phyloP scores from a whole-genome alignment of 2,797 vertebrate genomes.

The Phataginus tricuspis region DNA sequence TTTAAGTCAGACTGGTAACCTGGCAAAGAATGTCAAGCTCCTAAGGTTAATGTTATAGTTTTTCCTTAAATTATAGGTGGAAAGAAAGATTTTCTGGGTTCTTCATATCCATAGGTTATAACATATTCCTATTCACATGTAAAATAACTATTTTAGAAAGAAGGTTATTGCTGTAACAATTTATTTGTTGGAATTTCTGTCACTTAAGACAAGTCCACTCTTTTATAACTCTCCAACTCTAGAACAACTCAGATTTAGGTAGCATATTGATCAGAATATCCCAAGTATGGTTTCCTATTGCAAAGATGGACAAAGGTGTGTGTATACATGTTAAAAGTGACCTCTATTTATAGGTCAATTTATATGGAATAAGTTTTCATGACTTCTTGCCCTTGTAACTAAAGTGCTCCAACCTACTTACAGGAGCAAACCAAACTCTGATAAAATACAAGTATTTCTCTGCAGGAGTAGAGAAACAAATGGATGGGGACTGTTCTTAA shows the following conservation, averaged over 20 bases:
- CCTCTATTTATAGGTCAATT: not conserved
- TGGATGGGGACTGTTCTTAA: not conserved
- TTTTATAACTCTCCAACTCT: not conserved
- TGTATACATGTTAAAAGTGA: not conserved
- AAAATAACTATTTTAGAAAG: not conserved
- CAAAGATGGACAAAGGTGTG: not conserved
- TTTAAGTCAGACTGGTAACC: not conserved
- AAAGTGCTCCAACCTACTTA: not conserved
- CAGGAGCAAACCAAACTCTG: not conserved
- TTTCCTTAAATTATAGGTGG: not conserved
- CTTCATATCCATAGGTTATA: not conserved
- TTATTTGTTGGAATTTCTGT: constrained; percentile 11
- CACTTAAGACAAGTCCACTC: not conserved
- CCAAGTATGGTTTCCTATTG: not conserved
- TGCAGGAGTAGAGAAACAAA: not conserved
- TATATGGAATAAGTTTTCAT: not conserved
- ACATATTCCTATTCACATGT: not conserved
- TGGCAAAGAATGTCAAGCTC: not conserved
- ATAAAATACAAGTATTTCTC: not conserved
- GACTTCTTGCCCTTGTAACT: not conserved
- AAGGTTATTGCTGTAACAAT: not conserved
- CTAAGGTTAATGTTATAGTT: not conserved
- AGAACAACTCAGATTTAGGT: not conserved
- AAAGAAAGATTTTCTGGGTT: not conserved
- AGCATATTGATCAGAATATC: not conserved